Evolutionary conservation across 2,888 invertebrate species (phyloP).

Genomic region (Drosophila prostipennis): DNA sequence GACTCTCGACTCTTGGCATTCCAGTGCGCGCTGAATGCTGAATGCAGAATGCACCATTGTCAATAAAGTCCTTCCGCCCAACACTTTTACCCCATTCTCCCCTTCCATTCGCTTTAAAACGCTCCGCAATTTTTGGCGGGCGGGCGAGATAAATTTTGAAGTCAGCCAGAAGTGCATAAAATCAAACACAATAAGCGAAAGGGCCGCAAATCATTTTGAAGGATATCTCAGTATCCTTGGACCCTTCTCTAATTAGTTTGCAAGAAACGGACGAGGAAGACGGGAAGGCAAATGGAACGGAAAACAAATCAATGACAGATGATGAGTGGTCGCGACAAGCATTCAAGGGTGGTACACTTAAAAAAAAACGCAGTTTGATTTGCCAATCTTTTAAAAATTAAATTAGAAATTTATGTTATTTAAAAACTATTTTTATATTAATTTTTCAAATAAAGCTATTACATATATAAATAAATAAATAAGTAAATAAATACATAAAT

Average conservation of each 20-base stretch:
- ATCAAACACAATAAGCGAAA: slow-evolving; percentile 16
- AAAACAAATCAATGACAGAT: slow-evolving; percentile 24
- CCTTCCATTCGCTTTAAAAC: slow-evolving; percentile 8
- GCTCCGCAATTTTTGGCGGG: slow-evolving; percentile 31
- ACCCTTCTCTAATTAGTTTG: slow-evolving; percentile 6
- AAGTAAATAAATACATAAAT: too few species aligned
- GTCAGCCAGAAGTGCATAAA: slow-evolving; percentile 52
- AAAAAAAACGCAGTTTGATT: neutral
- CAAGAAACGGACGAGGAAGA: neutral
- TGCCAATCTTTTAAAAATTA: neutral
- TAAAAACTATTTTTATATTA: too few species aligned
- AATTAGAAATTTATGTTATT: neutral
- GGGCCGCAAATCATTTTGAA: slow-evolving; percentile 21
- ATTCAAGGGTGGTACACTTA: slow-evolving; percentile 1
- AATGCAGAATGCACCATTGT: slow-evolving; percentile 18
- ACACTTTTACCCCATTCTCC: slow-evolving; percentile 25
- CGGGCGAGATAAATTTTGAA: slow-evolving; percentile 42
- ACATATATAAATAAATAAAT: too few species aligned
- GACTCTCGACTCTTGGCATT: slow-evolving; percentile 52
- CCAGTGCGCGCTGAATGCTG: slow-evolving; percentile 12
- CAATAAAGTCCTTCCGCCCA: slow-evolving; percentile 45
- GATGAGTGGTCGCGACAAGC: slow-evolving; percentile 11
- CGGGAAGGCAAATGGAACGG: neutral
- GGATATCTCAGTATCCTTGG: slow-evolving; percentile 14
- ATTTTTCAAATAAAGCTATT: too few species aligned